Percentiles rank a stretch among this genome's conserved stretches.
phyloP scores from a whole-genome alignment of 2,888 invertebrate species.

The Acanthosepion lycidas region DNA sequence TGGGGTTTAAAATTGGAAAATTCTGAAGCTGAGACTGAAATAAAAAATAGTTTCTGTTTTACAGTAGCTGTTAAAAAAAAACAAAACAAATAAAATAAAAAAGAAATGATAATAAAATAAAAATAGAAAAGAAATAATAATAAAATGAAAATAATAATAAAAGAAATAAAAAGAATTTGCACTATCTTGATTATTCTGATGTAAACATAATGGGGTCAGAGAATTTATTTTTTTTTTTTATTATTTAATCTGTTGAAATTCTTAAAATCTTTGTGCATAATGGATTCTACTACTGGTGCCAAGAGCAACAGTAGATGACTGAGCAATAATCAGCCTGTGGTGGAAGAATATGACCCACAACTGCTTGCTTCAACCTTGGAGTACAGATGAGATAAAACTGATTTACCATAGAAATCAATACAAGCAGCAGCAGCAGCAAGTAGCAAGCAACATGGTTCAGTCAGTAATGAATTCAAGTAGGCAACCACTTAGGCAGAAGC shows the following conservation, averaged over 20 bases:
- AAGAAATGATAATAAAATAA: not conserved
- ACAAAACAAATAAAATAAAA: not conserved
- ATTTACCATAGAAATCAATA: conserved; percentile 21
- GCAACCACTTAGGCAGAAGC: not conserved
- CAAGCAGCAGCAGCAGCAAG: not conserved
- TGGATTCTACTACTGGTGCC: not conserved
- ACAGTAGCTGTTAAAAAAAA: not conserved
- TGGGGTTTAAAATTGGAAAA: too few species aligned
- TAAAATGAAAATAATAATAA: not conserved
- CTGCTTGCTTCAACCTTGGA: conserved; percentile 23
- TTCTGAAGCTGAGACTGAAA: too few species aligned
- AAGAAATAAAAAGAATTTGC: not conserved
- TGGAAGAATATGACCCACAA: not conserved
- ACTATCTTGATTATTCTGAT: not conserved
- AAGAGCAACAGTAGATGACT: not conserved
- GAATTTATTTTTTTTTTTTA: not conserved
- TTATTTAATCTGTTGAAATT: conserved; percentile 4
- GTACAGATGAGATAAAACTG: not conserved
- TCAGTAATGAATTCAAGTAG: conserved; percentile 21
- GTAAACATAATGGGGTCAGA: not conserved
- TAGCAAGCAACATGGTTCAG: not conserved
- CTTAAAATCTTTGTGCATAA: not conserved
- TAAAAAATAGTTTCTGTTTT: not conserved
- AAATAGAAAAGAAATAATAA: not conserved
- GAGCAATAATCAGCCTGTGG: not conserved